Percentiles rank a stretch among this genome's conserved stretches.
phyloP scores from a whole-genome alignment of 1,140 invertebrate species.

The Cotesia chilonis region DNA sequence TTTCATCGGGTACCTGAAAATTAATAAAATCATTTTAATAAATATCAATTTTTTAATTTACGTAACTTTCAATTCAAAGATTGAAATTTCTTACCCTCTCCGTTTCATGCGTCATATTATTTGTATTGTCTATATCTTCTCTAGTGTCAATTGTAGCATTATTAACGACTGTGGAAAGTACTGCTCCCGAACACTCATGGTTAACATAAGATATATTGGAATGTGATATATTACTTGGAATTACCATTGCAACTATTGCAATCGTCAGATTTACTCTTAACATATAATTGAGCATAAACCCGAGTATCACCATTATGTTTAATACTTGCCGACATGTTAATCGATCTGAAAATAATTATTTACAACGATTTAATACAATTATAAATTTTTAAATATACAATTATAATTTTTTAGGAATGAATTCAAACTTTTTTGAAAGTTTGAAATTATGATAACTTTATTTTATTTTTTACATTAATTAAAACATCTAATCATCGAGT shows the following conservation, averaged over 20 bases:
- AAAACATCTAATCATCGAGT: too few relatives aligned
- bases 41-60: not conserved
- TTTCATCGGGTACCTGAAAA: constrained; percentile 37
- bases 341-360: constrained; percentile 66
- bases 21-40: too few relatives aligned
- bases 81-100: not conserved
- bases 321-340: constrained; percentile 81
- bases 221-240: constrained; percentile 57
- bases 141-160: not conserved
- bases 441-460: too few relatives aligned
- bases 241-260: constrained; percentile 88
- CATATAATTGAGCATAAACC: constrained; percentile 90
- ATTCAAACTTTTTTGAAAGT: too few relatives aligned
- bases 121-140: not conserved
- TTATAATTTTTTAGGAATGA: too few relatives aligned
- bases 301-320: constrained; percentile 84
- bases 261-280: constrained; percentile 88
- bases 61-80: not conserved
- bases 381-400: too few relatives aligned
- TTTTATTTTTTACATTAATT: not conserved
- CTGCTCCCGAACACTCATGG: constrained; percentile 25
- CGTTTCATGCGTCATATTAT: not conserved
- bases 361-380: not conserved
- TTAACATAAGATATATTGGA: constrained; percentile 33
- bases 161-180: not conserved